phyloP scores from a whole-genome alignment of 2,888 invertebrate genomes.

The Tenthredo amoena region DNA sequence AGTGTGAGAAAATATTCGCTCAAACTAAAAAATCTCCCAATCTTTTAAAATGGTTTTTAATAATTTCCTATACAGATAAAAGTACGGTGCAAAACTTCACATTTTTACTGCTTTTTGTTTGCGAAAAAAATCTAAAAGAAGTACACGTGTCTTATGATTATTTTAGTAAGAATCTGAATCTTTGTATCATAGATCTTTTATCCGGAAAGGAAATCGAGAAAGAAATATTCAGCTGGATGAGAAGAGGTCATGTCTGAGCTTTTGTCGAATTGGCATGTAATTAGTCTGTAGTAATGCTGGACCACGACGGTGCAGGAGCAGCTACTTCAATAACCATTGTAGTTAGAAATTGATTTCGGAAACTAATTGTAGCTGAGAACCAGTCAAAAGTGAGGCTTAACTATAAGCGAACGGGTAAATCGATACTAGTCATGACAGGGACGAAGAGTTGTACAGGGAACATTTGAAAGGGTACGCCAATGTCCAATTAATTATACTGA shows the following conservation, averaged over 20 bases:
- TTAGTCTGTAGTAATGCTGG: not conserved
- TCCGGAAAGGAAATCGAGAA: too few species aligned
- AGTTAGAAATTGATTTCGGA: not conserved
- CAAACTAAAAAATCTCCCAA: too few species aligned
- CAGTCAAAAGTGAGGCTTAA: not conserved
- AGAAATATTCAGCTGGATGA: too few species aligned
- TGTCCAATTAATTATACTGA: not conserved
- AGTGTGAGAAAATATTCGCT: not conserved
- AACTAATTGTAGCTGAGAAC: not conserved
- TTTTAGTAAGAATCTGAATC: too few species aligned
- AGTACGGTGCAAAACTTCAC: too few species aligned
- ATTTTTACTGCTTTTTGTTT: too few species aligned
- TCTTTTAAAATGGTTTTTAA: too few species aligned
- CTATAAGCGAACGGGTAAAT: not conserved
- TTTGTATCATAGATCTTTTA: too few species aligned
- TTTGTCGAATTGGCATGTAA: not conserved
- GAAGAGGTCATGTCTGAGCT: too few species aligned
- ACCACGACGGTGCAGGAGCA: not conserved
- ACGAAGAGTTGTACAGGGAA: not conserved
- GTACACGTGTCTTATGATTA: too few species aligned
- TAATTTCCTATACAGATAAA: too few species aligned
- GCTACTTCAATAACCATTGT: not conserved
- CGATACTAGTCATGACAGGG: not conserved
- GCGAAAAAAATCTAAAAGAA: too few species aligned
- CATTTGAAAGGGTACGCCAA: not conserved